Conservation (phyloP, 2,888 invertebrate genomes). For the Drosophila cracens region DNA sequence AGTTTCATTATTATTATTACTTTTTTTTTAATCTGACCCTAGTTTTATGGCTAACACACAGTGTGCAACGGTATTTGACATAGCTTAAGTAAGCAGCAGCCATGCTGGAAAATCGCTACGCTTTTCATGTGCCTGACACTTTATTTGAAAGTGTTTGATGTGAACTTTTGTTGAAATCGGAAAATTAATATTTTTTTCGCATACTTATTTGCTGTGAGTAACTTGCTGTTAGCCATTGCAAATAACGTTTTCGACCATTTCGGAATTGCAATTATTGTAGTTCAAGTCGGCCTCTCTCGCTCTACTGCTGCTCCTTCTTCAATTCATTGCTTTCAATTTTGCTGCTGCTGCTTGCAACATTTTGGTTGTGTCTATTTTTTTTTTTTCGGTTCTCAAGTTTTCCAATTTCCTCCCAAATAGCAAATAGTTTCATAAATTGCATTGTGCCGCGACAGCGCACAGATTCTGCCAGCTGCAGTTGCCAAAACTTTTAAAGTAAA, state of each 20-base stretch:
- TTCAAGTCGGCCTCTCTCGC: neutral
- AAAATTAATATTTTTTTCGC: constrained; percentile 13
- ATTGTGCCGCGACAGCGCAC: constrained; percentile 23
- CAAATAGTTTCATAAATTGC: constrained; percentile 59
- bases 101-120: constrained; percentile 7
- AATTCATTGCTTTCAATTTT: constrained; percentile 10
- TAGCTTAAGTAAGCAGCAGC: constrained; percentile 11
- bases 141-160: constrained; percentile 41
- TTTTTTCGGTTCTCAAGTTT: constrained; percentile 39
- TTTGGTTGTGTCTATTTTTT: constrained; percentile 13
- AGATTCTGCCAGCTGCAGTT: constrained; percentile 40
- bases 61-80: neutral
- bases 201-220: no score
- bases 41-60: neutral
- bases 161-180: constrained; percentile 18
- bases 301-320: neutral
- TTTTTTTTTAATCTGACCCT: neutral
- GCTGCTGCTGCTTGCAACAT: constrained; percentile 22
- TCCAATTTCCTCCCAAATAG: constrained; percentile 56
- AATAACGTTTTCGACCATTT: constrained; percentile 37
- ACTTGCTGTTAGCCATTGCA: constrained; percentile 25
- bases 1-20: neutral
- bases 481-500: constrained; percentile 43
- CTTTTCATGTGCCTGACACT: constrained; percentile 28
- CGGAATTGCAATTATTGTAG: constrained; percentile 42